Evolutionary conservation across 2,888 invertebrate genomes (phyloP).

Genomic region (Caradrina kadenii): DNA sequence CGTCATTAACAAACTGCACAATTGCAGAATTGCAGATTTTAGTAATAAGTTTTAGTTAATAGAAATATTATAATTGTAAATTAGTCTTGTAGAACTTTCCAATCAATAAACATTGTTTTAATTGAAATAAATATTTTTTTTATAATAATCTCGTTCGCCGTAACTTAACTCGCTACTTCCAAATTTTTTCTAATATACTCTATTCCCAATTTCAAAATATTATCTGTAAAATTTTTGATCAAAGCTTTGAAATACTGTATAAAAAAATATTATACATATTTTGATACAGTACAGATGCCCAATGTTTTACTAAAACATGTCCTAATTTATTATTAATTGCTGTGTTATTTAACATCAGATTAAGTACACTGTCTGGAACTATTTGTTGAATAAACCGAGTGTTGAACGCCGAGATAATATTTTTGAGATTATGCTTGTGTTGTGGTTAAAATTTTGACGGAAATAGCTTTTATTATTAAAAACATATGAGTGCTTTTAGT

Average conservation of each 20-base stretch:
- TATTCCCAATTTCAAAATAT: too few species aligned
- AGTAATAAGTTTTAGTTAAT: too few species aligned
- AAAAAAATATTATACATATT: slow-evolving; percentile 7
- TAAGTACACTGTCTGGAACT: slow-evolving; percentile 12
- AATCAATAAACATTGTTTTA: too few species aligned
- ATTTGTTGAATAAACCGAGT: slow-evolving; percentile 15
- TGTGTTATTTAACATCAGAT: slow-evolving; percentile 11
- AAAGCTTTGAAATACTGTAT: background rate
- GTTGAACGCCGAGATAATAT: slow-evolving; percentile 21
- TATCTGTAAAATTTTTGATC: background rate
- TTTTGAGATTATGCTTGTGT: slow-evolving; percentile 2
- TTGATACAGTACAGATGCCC: slow-evolving; percentile 30
- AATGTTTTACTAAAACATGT: slow-evolving; percentile 11
- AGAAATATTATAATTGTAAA: too few species aligned
- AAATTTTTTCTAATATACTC: too few species aligned
- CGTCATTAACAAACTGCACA: too few species aligned
- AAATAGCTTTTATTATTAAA: background rate
- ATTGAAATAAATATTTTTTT: too few species aligned
- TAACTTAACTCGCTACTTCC: too few species aligned
- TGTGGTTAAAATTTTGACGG: background rate
- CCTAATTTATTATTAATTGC: slow-evolving; percentile 25
- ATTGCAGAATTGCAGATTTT: too few species aligned
- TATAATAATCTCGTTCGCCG: too few species aligned
- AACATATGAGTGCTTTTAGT: background rate
- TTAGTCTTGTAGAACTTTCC: too few species aligned